Conservation (phyloP, 2,113 vertebrate genomes). For the Speoplatyrhinus poulsoni region DNA sequence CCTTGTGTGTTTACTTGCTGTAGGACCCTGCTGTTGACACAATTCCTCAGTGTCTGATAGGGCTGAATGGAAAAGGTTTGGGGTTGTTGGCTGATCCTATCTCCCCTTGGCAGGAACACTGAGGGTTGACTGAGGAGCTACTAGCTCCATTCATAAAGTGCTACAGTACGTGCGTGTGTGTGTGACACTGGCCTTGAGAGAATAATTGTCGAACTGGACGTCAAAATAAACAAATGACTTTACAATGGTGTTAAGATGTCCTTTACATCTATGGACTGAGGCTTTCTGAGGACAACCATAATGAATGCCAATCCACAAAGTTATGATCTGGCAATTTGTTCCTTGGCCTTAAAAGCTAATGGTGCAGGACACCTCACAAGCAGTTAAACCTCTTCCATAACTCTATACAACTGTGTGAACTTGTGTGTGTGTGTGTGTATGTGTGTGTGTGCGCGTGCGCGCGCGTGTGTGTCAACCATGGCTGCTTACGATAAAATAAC, state of each 20-base stretch:
- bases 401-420: background rate
- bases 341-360: conserved; percentile 15
- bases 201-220: conserved; percentile 13
- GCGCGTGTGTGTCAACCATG: too few species aligned
- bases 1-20: conserved; percentile 71
- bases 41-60: conserved; percentile 72
- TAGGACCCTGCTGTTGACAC: conserved; percentile 72
- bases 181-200: conserved; percentile 9
- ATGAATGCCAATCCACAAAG: conserved; percentile 11
- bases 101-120: conserved; percentile 43
- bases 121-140: conserved; percentile 48
- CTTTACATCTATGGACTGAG: background rate
- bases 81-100: conserved; percentile 71
- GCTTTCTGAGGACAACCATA: conserved; percentile 8
- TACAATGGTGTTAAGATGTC: too few species aligned
- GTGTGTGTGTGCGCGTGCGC: too few species aligned
- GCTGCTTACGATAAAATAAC: background rate
- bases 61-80: conserved; percentile 74
- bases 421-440: background rate
- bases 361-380: conserved; percentile 18
- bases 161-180: conserved; percentile 2
- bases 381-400: background rate
- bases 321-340: background rate
- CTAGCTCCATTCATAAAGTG: conserved; percentile 23
- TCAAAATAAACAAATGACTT: conserved; percentile 36